These are phyloP conservation scores for Centropristis striata DNA, from an alignment of 2,113 vertebrate species.

Conservation along the genomic window DNA sequence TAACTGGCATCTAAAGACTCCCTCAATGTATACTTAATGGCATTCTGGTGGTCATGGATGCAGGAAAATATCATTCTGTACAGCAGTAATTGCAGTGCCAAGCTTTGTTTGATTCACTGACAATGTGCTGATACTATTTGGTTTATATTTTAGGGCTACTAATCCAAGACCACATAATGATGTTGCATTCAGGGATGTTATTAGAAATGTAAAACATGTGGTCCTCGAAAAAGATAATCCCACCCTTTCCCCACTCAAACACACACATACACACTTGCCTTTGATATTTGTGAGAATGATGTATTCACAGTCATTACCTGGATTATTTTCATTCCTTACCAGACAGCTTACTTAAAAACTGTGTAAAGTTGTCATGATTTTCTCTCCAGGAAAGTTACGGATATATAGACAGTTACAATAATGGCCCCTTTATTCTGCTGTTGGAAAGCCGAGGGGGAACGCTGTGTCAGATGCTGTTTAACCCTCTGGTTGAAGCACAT, in stretches of 20 bases:
- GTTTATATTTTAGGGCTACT: constrained; percentile 44
- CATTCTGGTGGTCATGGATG: constrained; percentile 25
- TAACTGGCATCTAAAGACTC: constrained; percentile 30
- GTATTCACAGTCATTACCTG: constrained; percentile 5
- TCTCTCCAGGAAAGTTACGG: neutral
- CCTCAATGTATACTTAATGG: constrained; percentile 26
- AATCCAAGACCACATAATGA: constrained; percentile 34
- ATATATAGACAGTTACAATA: too few species aligned
- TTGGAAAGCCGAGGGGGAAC: neutral
- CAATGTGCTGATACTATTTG: constrained; percentile 11
- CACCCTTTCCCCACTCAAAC: neutral
- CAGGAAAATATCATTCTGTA: constrained; percentile 6
- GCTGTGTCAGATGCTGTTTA: neutral
- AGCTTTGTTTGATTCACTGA: constrained; percentile 34
- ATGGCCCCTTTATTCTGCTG: neutral
- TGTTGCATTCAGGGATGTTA: constrained; percentile 4
- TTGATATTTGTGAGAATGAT: constrained; percentile 12
- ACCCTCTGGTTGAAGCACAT: neutral
- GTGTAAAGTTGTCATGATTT: neutral
- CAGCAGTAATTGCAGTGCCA: constrained; percentile 14
- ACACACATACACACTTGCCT: neutral
- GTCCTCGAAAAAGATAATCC: constrained; percentile 33
- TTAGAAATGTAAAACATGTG: constrained; percentile 46
- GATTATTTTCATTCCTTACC: neutral
- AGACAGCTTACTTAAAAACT: neutral